A percentile compares a stretch with the other conserved stretches of the same genome.
Conservation (phyloP, 1,140 invertebrate genomes). For the Pissodes strobi region DNA sequence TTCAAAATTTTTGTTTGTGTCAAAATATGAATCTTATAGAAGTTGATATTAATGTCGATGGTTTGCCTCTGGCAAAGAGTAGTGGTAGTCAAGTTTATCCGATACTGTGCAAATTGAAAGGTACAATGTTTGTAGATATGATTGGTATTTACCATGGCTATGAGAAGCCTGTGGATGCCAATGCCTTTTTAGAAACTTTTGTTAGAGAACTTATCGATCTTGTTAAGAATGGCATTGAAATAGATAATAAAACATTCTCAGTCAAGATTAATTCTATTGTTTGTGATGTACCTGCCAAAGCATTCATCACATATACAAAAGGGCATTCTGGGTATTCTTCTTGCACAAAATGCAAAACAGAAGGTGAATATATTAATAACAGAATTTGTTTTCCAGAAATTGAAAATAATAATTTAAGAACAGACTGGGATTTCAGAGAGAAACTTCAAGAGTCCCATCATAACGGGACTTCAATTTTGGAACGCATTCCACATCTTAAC, state of each 20-base stretch:
- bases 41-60: no score
- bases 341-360: neutral
- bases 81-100: no score
- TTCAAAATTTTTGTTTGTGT: no score
- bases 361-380: neutral
- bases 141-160: neutral
- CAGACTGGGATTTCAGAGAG: neutral
- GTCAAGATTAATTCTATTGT: neutral
- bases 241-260: neutral
- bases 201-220: neutral
- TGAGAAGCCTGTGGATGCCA: neutral
- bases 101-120: no score
- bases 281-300: slow-evolving; percentile 1
- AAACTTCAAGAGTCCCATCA: no score
- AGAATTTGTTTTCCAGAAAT: neutral
- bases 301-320: neutral
- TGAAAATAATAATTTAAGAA: neutral
- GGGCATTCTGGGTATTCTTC: neutral
- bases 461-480: no score
- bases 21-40: no score
- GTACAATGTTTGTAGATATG: no score
- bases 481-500: no score
- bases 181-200: no score
- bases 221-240: neutral
- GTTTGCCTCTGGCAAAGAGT: no score